Percentiles rank a stretch among this genome's conserved stretches.
These are phyloP conservation scores for Plestiodon gilberti DNA, from an alignment of 2,113 vertebrate species.

Conservation along the genomic window DNA sequence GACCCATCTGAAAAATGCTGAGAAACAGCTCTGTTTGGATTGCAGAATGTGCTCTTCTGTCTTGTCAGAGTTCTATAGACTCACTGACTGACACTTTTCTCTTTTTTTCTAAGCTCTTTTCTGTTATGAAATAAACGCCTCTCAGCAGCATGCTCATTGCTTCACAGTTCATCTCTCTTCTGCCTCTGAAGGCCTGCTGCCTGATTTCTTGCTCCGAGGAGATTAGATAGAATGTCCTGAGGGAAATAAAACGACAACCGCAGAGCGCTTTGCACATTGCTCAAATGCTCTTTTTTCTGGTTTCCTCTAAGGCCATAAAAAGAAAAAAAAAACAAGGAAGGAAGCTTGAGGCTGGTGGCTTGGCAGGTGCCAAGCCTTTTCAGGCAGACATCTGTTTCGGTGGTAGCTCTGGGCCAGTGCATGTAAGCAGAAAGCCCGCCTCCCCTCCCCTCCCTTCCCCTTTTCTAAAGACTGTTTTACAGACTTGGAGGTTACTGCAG, in stretches of 20 bases:
- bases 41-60: slow-evolving; percentile 18
- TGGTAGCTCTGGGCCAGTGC: slow-evolving; percentile 32
- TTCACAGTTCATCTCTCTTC: slow-evolving; percentile 38
- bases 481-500: slow-evolving; percentile 18
- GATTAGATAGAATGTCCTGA: slow-evolving; percentile 36
- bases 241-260: slow-evolving; percentile 60
- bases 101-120: not conserved
- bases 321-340: slow-evolving; percentile 59
- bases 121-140: slow-evolving; percentile 15
- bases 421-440: slow-evolving; percentile 3
- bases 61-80: not conserved
- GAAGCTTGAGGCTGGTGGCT: slow-evolving; percentile 72
- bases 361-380: slow-evolving; percentile 72
- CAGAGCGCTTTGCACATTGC: slow-evolving; percentile 41
- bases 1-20: slow-evolving; percentile 3
- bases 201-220: slow-evolving; percentile 28
- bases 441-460: not conserved
- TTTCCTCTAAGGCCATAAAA: slow-evolving; percentile 44
- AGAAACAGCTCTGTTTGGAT: slow-evolving; percentile 14
- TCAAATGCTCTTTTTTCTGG: slow-evolving; percentile 57
- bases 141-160: not conserved
- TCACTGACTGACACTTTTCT: not conserved
- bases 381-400: slow-evolving; percentile 66
- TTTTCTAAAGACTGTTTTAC: not conserved
- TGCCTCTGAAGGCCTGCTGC: slow-evolving; percentile 15